Conservation (phyloP, 1,140 invertebrate species). For the Rhopalosiphum padi region DNA sequence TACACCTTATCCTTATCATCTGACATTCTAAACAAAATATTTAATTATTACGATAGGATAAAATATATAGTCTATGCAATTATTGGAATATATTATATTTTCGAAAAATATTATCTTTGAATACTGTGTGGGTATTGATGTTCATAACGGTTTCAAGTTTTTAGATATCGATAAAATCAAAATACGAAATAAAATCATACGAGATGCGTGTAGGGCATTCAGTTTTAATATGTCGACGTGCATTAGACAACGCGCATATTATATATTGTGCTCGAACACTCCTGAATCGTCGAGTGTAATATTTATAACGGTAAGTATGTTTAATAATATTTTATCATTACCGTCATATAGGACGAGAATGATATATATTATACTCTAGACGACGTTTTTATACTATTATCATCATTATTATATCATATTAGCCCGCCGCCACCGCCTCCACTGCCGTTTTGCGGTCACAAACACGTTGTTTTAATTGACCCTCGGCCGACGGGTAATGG, state of each 20-base stretch:
- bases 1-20: not conserved
- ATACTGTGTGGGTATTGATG: too few species aligned
- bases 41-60: not conserved
- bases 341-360: not conserved
- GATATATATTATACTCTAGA: not conserved
- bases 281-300: not conserved
- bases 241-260: too few species aligned
- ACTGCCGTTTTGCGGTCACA: not conserved
- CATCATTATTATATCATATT: conserved; percentile 21
- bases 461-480: conserved; percentile 47
- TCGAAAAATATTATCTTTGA: too few species aligned
- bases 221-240: too few species aligned
- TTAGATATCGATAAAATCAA: too few species aligned
- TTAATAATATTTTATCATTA: not conserved
- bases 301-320: not conserved
- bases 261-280: not conserved
- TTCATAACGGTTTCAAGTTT: too few species aligned
- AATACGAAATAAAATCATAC: too few species aligned
- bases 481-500: conserved; percentile 16
- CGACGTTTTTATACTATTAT: not conserved
- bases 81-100: not conserved
- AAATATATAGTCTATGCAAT: not conserved
- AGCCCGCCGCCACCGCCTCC: not conserved
- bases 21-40: not conserved
- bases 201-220: too few species aligned